These are phyloP conservation scores for Ryuthela nishihirai DNA, from an alignment of 2,888 invertebrate genomes.

Conservation along the genomic window DNA sequence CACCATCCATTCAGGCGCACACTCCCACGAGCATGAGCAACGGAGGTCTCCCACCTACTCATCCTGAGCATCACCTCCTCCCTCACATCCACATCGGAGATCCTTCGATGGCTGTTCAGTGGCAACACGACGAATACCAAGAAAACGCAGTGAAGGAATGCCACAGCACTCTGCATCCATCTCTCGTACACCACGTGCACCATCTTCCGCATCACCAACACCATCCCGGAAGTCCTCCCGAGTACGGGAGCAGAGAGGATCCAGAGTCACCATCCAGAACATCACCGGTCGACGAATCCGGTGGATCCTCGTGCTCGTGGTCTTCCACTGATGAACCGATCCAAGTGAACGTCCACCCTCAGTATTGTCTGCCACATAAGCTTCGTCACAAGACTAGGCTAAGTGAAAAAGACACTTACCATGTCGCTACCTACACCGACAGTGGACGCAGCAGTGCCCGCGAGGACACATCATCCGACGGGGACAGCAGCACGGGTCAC, in stretches of 20 bases:
- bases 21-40: not conserved
- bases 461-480: constrained; percentile 73
- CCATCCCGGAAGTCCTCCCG: constrained; percentile 45
- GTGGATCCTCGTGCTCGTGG: constrained; percentile 42
- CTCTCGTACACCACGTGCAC: constrained; percentile 9
- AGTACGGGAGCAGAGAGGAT: constrained; percentile 40
- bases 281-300: constrained; percentile 22
- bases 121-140: constrained; percentile 24
- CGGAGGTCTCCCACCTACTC: not conserved
- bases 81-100: constrained; percentile 28
- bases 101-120: constrained; percentile 4
- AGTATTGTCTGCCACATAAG: constrained; percentile 72
- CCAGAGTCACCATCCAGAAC: not conserved
- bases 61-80: constrained; percentile 9
- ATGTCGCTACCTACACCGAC: constrained; percentile 65
- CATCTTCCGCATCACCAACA: constrained; percentile 28
- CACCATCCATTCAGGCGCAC: not conserved
- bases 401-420: constrained; percentile 74
- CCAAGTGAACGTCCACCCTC: constrained; percentile 51
- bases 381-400: constrained; percentile 86
- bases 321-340: constrained; percentile 36
- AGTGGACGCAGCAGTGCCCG: constrained; percentile 68
- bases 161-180: constrained; percentile 4
- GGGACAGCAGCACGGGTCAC: constrained; percentile 43
- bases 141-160: constrained; percentile 19